phyloP scores from a whole-genome alignment of 2,888 invertebrate species.

The Conchocele bisecta region DNA sequence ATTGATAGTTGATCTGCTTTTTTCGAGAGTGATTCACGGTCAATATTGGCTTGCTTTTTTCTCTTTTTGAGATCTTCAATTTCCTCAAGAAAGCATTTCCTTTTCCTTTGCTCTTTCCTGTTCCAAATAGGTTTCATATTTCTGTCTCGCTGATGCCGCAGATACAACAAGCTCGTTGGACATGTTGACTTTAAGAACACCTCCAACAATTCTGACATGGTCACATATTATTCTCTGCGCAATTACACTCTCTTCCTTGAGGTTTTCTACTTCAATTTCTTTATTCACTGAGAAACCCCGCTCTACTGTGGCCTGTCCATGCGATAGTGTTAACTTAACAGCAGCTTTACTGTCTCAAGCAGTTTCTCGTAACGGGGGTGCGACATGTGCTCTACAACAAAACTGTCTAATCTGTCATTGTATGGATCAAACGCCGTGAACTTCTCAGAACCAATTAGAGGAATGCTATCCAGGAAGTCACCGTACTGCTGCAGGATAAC shows the following conservation, averaged over 20 bases:
- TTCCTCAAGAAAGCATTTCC: conserved; percentile 13
- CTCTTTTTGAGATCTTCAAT: conserved; percentile 15
- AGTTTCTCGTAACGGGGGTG: conserved; percentile 2
- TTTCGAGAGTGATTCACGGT: conserved; percentile 5
- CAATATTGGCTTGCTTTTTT: conserved; percentile 6
- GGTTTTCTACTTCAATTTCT: neutral
- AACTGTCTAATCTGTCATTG: conserved; percentile 24
- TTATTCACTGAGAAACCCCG: too few relatives aligned
- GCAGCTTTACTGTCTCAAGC: neutral
- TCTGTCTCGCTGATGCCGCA: neutral
- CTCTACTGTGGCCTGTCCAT: conserved; percentile 66
- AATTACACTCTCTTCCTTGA: neutral
- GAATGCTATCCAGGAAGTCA: conserved; percentile 12
- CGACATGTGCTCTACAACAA: conserved; percentile 22
- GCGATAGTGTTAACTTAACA: conserved; percentile 48
- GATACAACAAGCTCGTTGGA: conserved; percentile 14
- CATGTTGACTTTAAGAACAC: conserved; percentile 6
- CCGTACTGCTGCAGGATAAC: conserved; percentile 9
- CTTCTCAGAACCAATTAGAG: conserved; percentile 9
- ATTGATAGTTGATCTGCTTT: conserved; percentile 14
- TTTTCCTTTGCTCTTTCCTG: conserved; percentile 8
- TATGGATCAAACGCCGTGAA: conserved; percentile 25
- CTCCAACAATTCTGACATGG: conserved; percentile 6
- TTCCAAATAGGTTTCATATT: conserved; percentile 1
- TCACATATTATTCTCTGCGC: conserved; percentile 7